A percentile compares a stretch with the other conserved stretches of the same genome.
Conservation (phyloP, 2,113 vertebrate species). For the Melanocharis versteri region DNA sequence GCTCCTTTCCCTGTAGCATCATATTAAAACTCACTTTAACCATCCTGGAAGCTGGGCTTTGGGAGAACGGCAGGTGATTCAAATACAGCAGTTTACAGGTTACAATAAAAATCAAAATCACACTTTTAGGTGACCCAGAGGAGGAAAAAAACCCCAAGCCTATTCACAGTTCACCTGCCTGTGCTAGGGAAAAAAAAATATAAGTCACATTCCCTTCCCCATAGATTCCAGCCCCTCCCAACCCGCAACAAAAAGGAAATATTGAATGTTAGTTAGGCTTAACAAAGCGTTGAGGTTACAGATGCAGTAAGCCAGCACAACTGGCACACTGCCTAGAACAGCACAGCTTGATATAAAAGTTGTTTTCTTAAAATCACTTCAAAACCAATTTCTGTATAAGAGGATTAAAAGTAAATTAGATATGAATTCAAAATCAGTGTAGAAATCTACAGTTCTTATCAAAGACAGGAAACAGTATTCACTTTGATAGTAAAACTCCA, state of each 20-base stretch:
- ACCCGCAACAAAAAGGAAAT: constrained; percentile 58
- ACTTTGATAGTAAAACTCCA: constrained; percentile 25
- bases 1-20: background rate
- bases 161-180: constrained; percentile 60
- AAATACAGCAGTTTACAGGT: constrained; percentile 76
- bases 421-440: constrained; percentile 75
- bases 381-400: constrained; percentile 67
- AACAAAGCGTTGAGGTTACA: constrained; percentile 57
- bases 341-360: constrained; percentile 67
- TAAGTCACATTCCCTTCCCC: constrained; percentile 14
- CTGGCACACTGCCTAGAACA: constrained; percentile 43
- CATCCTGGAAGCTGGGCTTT: constrained; percentile 7
- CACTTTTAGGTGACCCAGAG: constrained; percentile 37
- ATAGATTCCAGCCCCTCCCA: background rate
- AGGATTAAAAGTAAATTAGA: constrained; percentile 72
- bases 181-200: constrained; percentile 43
- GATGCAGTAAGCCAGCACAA: constrained; percentile 51
- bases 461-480: constrained; percentile 69
- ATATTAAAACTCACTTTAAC: background rate
- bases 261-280: constrained; percentile 52
- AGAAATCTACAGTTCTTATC: constrained; percentile 73
- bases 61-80: constrained; percentile 30
- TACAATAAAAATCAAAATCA: constrained; percentile 53
- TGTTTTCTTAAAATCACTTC: constrained; percentile 71
- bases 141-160: background rate